Conservation (phyloP, 2,797 vertebrate genomes). For the Malurus splendens region DNA sequence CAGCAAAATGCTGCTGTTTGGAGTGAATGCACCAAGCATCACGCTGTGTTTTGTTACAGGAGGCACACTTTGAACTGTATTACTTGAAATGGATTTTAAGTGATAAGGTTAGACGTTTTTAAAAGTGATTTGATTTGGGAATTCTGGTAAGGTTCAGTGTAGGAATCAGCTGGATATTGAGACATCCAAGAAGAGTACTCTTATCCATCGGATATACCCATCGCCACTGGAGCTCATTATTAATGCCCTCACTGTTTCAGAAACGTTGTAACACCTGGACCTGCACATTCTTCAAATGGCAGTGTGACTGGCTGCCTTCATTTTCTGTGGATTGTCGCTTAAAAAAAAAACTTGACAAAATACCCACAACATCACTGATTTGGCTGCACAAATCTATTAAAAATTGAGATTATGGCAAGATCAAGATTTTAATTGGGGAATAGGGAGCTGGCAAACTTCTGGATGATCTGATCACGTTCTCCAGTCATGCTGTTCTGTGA, state of each 20-base stretch:
- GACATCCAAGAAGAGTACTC: not conserved
- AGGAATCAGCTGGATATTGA: conserved; percentile 5
- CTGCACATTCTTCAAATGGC: not conserved
- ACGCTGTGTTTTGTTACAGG: not conserved
- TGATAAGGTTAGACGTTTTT: not conserved
- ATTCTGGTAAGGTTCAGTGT: not conserved
- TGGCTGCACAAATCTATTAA: not conserved
- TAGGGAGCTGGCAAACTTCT: not conserved
- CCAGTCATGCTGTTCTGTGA: not conserved
- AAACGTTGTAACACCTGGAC: not conserved
- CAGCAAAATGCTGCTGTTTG: not conserved
- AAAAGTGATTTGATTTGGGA: not conserved
- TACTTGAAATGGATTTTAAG: conserved; percentile 7
- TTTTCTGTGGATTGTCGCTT: not conserved
- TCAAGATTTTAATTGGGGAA: not conserved
- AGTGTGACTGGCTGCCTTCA: not conserved
- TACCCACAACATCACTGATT: not conserved
- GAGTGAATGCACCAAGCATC: not conserved
- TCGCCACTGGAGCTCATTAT: conserved; percentile 24
- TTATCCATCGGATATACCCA: not conserved
- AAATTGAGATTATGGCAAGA: not conserved
- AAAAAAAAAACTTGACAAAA: not conserved
- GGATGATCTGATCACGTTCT: not conserved
- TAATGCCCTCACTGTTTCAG: conserved; percentile 18
- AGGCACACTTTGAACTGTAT: not conserved